phyloP scores from a whole-genome alignment of 2,797 vertebrate genomes.

The Ambastaia sidthimunki region DNA sequence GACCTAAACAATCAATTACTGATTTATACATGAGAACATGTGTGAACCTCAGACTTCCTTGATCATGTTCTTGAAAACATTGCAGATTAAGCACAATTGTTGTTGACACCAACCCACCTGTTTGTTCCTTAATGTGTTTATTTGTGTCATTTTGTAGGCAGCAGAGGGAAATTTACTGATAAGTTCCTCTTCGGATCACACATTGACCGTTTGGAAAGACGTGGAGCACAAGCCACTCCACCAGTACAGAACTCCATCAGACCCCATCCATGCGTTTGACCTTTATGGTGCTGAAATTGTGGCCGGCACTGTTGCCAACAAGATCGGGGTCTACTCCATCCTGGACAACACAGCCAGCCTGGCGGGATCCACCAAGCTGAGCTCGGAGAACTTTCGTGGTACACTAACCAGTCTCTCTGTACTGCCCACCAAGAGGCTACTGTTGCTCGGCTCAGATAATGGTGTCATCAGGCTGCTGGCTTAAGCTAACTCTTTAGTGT shows the following conservation, averaged over 20 bases:
- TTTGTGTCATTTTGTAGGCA: slow-evolving; percentile 77
- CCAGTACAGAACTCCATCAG: slow-evolving; percentile 90
- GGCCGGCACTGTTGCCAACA: slow-evolving; percentile 93
- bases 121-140: slow-evolving; percentile 10
- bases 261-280: slow-evolving; percentile 94
- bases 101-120: neutral
- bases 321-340: slow-evolving; percentile 94
- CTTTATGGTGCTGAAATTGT: slow-evolving; percentile 91
- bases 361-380: slow-evolving; percentile 89
- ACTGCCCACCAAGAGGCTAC: slow-evolving; percentile 93
- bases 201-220: slow-evolving; percentile 94
- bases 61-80: neutral
- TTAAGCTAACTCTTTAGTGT: slow-evolving; percentile 59
- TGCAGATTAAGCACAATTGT: neutral
- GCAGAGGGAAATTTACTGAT: slow-evolving; percentile 90
- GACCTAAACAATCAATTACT: neutral
- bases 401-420: slow-evolving; percentile 93
- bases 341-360: slow-evolving; percentile 87
- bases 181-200: slow-evolving; percentile 94
- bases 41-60: neutral
- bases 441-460: slow-evolving; percentile 95
- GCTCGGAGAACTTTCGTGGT: slow-evolving; percentile 97
- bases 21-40: neutral
- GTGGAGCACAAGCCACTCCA: slow-evolving; percentile 93
- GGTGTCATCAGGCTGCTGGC: slow-evolving; percentile 91